These are phyloP conservation scores for Gobionotothen gibberifrons DNA, from an alignment of 2,797 vertebrate species.

Conservation along the genomic window DNA sequence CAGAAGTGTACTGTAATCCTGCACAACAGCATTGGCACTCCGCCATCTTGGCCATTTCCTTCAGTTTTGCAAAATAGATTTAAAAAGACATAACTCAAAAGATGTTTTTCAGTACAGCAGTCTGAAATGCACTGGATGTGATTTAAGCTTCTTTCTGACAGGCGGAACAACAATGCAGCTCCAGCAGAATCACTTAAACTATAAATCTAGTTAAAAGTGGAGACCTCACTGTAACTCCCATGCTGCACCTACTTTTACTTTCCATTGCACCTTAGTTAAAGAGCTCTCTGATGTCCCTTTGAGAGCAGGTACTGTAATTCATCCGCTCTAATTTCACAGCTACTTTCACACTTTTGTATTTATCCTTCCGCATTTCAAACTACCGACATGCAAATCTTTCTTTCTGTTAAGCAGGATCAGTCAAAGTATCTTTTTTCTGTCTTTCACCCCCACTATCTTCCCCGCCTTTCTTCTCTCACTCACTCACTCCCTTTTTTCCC, in stretches of 20 bases:
- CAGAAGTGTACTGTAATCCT: constrained; percentile 1
- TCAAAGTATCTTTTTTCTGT: constrained; percentile 38
- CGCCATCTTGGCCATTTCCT: constrained; percentile 9
- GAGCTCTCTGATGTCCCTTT: constrained; percentile 32
- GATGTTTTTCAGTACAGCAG: constrained; percentile 18
- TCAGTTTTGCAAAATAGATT: constrained; percentile 32
- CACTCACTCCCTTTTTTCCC: constrained; percentile 34
- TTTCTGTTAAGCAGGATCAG: constrained; percentile 34
- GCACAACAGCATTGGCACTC: not conserved
- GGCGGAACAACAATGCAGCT: constrained; percentile 45
- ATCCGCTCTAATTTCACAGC: constrained; percentile 57
- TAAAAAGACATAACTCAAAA: constrained; percentile 34
- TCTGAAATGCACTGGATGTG: constrained; percentile 24
- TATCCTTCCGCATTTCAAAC: constrained; percentile 54
- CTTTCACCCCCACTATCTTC: constrained; percentile 34
- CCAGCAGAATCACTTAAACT: constrained; percentile 39
- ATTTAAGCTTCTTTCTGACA: constrained; percentile 36
- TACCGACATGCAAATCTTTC: constrained; percentile 47
- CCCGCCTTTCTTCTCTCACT: constrained; percentile 39
- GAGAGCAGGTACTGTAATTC: constrained; percentile 50
- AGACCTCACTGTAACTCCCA: constrained; percentile 28
- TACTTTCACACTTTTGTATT: constrained; percentile 54
- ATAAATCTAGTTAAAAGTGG: constrained; percentile 50
- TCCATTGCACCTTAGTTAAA: constrained; percentile 41
- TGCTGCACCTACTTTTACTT: constrained; percentile 36